Evolutionary conservation across 1,140 invertebrate genomes (phyloP), one percentile per base, ranked within the genome.

Genomic region (Drosophila tsacasi): DNA sequence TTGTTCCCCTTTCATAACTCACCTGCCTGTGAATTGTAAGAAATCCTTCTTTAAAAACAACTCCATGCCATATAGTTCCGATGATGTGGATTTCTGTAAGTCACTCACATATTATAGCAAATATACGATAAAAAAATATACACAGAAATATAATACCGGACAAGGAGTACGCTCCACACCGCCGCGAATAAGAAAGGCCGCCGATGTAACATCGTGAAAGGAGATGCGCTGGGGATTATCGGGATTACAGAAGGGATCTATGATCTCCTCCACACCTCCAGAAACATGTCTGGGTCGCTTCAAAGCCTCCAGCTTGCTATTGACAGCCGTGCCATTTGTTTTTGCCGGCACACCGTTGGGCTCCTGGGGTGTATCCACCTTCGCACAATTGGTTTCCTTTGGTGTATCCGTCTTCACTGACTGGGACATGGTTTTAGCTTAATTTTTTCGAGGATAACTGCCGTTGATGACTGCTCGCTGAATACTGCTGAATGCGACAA

Each of bases 21-120:
- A 97, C 96, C 97, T 98, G 93, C 98, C 98, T 12, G 98, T 99
- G 60, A 95, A 95, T 93, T 99, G 98, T 10, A 98, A 94, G 93
- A 97, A 98, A 91, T 99, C 98, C 92, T 98, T 98, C 93, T 99
- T 99, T 67, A 98, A 95, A 93, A 96, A 99, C 46, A 99, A 95
- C 35, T 98, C 96, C 95, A 98, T 97, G 27, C 96, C 97, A 63
- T 95, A 96, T 13, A 95, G 82, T 5, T 94, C 93, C 1, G 97
- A 98, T 83, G 98, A 95, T 76, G 96, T 96, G 0, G 97, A 98
- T 94, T 94, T 95, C 84, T 89, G 35, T 12, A 60, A 59, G 9
- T 44, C 8, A 35, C 19, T n/a, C 2, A 35, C 9, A 37, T 3
- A 25, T 23, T 46, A 54, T 9, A 27, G 10, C 1, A 49, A 12